Conservation (phyloP, 2,797 vertebrate genomes). For the Brachyrhaphis roseni region DNA sequence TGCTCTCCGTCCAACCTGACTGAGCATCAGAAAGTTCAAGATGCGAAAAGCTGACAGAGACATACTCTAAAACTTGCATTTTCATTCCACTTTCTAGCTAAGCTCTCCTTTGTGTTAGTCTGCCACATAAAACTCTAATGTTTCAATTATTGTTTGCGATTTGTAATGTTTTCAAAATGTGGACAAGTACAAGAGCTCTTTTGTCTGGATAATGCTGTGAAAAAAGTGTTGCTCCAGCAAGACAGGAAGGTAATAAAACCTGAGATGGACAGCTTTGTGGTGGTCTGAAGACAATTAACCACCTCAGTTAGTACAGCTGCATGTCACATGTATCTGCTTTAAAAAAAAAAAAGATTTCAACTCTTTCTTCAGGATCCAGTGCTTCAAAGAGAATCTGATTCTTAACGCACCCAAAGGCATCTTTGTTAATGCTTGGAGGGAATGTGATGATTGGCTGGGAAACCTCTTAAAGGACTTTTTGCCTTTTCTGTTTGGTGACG, state of each 20-base stretch:
- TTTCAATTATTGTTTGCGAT: neutral
- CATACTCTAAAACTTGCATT: neutral
- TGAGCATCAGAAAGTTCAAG: neutral
- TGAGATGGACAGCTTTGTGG: conserved; percentile 9
- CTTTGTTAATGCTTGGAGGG: conserved; percentile 18
- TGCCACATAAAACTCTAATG: neutral
- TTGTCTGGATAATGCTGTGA: neutral
- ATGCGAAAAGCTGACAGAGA: neutral
- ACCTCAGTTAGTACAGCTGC: conserved; percentile 3
- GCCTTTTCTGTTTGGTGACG: conserved; percentile 9
- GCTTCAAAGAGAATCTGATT: conserved; percentile 1
- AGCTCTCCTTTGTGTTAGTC: neutral
- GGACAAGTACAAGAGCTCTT: neutral
- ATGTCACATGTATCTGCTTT: conserved; percentile 1
- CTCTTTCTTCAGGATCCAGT: neutral
- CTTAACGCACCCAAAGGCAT: conserved; percentile 15
- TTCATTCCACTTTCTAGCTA: neutral
- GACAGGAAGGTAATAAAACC: conserved; percentile 17
- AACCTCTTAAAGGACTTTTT: conserved; percentile 9
- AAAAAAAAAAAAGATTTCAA: conserved; percentile 10
- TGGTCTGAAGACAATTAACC: conserved; percentile 15
- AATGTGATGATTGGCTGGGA: conserved; percentile 18
- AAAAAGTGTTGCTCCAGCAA: conserved; percentile 2
- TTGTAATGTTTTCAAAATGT: neutral
- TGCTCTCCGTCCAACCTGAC: neutral